A percentile compares a stretch with the other conserved stretches of the same genome.
These are phyloP conservation scores for Volucella zonaria DNA, from an alignment of 2,888 invertebrate species.

Conservation along the genomic window DNA sequence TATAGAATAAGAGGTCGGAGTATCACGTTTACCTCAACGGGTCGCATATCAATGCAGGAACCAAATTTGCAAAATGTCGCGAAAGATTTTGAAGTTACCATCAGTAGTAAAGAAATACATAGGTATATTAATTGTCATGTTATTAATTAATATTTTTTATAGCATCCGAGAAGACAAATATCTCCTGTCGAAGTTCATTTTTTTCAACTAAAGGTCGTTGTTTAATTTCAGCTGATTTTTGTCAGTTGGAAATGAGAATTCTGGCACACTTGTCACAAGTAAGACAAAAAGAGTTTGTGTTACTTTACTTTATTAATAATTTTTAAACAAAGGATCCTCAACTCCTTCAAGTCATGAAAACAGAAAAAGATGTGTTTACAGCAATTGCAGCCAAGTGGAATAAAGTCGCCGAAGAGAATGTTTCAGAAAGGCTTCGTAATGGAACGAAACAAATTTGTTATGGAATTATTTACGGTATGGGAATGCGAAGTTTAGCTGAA, in stretches of 20 bases:
- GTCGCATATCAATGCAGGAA: constrained; percentile 94
- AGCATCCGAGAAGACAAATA: constrained; percentile 75
- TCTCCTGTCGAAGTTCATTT: constrained; percentile 87
- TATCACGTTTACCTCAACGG: constrained; percentile 88
- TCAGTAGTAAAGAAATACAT: constrained; percentile 65
- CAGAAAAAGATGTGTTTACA: constrained; percentile 90
- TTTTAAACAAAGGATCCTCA: constrained; percentile 84
- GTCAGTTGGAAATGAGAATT: constrained; percentile 96
- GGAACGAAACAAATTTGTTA: constrained; percentile 96
- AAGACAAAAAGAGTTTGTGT: neutral
- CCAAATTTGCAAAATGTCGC: constrained; percentile 97
- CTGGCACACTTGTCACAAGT: constrained; percentile 92
- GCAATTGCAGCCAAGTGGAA: constrained; percentile 94
- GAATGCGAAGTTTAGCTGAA: constrained; percentile 90
- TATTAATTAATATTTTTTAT: neutral
- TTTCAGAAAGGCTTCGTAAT: constrained; percentile 90
- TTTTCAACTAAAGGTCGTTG: constrained; percentile 84
- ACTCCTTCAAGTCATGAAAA: constrained; percentile 87
- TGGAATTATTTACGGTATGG: constrained; percentile 99
- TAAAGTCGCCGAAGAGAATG: constrained; percentile 86
- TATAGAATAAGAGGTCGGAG: constrained; percentile 87
- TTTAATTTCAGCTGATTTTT: constrained; percentile 96
- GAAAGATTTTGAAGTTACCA: constrained; percentile 88
- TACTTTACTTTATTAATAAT: neutral
- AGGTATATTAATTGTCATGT: neutral